Percentiles rank a stretch among this genome's conserved stretches.
Evolutionary conservation across 2,113 vertebrate genomes (phyloP).

Genomic region (Pycnonotus jocosus): DNA sequence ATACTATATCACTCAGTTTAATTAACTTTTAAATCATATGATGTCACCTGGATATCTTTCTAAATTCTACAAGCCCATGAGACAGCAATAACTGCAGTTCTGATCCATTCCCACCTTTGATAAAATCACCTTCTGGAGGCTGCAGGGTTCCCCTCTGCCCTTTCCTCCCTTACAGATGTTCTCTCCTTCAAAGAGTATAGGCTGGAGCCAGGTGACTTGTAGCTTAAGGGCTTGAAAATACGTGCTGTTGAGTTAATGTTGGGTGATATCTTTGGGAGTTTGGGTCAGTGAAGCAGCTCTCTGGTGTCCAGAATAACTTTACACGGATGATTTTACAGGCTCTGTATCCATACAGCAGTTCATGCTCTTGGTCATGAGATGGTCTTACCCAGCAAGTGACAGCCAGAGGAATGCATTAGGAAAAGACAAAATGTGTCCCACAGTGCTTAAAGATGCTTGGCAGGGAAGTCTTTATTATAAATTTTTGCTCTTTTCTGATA

Average conservation of each 20-base stretch:
- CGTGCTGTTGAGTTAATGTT: accelerated
- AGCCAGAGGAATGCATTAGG: neutral
- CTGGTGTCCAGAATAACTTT: neutral
- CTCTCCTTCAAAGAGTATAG: neutral
- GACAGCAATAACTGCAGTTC: neutral
- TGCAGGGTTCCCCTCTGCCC: neutral
- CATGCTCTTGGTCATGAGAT: neutral
- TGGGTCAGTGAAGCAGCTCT: neutral
- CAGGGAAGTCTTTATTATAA: neutral
- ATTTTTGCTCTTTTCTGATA: neutral
- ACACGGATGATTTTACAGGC: neutral
- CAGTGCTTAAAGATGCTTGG: neutral
- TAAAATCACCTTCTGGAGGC: neutral
- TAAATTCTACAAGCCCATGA: neutral
- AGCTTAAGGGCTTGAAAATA: neutral
- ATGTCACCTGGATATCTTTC: slow-evolving; percentile 34
- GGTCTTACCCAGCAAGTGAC: neutral
- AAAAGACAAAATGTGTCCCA: neutral
- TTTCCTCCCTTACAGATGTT: neutral
- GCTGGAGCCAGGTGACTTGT: neutral
- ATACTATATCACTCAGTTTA: slow-evolving; percentile 56
- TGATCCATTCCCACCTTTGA: neutral
- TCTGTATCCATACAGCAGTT: neutral
- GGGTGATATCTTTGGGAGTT: neutral
- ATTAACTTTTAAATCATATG: slow-evolving; percentile 75